A percentile compares a stretch with the other conserved stretches of the same genome.
Evolutionary conservation across 2,113 vertebrate species (phyloP).

Genomic region (Charina bottae): DNA sequence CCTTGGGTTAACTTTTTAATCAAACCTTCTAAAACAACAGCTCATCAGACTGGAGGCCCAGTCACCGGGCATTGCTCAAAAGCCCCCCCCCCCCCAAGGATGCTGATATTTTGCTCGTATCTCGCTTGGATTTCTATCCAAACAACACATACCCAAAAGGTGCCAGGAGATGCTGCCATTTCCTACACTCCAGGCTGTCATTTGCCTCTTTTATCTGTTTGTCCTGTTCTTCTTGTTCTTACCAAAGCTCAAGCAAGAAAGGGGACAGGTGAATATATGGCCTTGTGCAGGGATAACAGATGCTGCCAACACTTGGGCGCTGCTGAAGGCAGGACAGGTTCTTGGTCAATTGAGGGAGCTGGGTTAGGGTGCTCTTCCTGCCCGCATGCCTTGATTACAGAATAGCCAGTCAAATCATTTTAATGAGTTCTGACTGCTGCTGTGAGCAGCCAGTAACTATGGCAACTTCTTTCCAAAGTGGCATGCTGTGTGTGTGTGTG

Average conservation of each 20-base stretch:
- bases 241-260: background rate
- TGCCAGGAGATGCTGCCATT: background rate
- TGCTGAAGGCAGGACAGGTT: background rate
- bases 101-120: background rate
- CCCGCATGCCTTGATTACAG: slow-evolving; percentile 53
- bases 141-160: background rate
- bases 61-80: too few species aligned
- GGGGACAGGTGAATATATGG: background rate
- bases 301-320: background rate
- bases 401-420: slow-evolving; percentile 71
- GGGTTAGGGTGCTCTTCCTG: background rate
- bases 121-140: background rate
- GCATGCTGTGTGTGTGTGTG: slow-evolving; percentile 33
- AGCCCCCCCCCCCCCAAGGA: background rate
- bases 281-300: background rate
- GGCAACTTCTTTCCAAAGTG: slow-evolving; percentile 70
- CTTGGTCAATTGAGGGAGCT: background rate
- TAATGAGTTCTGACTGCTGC: slow-evolving; percentile 69
- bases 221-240: background rate
- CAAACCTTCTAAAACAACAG: too few species aligned
- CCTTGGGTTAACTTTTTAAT: background rate
- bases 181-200: too few species aligned
- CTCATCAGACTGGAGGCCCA: background rate
- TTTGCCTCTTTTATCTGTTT: background rate
- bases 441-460: slow-evolving; percentile 73